Evolutionary conservation across 2,888 invertebrate species (phyloP), one percentile per base, ranked within the genome.

Genomic region (Kuschelorhynchus macadamiae): DNA sequence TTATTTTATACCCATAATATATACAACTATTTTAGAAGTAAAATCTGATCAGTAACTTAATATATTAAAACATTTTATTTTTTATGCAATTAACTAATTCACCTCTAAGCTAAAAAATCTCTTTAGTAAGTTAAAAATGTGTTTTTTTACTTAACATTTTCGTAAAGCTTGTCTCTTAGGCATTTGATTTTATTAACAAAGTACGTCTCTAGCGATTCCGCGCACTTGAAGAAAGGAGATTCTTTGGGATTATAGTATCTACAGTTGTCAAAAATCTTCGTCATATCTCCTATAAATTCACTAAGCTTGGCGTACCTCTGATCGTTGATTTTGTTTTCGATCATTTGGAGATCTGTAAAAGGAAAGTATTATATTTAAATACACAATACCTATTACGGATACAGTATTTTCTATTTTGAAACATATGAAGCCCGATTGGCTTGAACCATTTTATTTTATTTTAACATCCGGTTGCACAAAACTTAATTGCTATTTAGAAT

Each of bases 251-350:
- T 98, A 86, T 97, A 98, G 82, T 96, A 95, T 74, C 98, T 92
- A 87, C 98, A 98, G 85, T 99, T 99, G 86, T 98, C 97, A 85
- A 98, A 98, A 81, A 99, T 96, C 85, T 96, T 96, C 71, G 96
- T 97, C 91, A 98, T 95, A 83, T 98, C 98, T 82, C 95, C 95
- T 80, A 97, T 95, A 84, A 98, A 97, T 82, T 98, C 97, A 82
- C 94, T 93, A 76, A 98, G 87, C 81, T 92, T 93, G 80, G 90
- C 91, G 84, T 98, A 98, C 52, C 87, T 88, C 80, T 91, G 90
- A 76, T 91, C 91, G 79, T 91, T 91, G 81, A 97, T 91, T 85
- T 95, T 93, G 72, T 88, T 87, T 85, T 96, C 96, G 76, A 98
- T 93, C 77, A 94, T 95, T 83, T 95, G 93, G 76, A 98, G 87